These are phyloP conservation scores for Diabrotica undecimpunctata DNA, from an alignment of 1,140 invertebrate genomes.

Conservation along the genomic window DNA sequence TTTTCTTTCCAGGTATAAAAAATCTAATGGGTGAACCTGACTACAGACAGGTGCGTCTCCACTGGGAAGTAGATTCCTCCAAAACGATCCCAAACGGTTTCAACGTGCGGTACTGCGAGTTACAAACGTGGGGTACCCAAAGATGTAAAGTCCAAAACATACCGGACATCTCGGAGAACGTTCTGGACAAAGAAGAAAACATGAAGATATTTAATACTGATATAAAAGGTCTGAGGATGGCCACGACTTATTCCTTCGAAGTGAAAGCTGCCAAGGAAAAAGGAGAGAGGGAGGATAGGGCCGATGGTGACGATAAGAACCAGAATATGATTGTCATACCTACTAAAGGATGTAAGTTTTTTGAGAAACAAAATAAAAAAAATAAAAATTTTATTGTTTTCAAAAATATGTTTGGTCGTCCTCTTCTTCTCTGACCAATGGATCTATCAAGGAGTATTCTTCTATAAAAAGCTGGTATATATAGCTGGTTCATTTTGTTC, in stretches of 20 bases:
- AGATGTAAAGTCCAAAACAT: constrained; percentile 60
- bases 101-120: constrained; percentile 68
- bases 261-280: constrained; percentile 53
- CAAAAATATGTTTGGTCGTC: neutral
- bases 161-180: constrained; percentile 20
- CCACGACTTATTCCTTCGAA: constrained; percentile 74
- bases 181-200: constrained; percentile 36
- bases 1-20: constrained; percentile 54
- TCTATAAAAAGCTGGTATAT: no score
- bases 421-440: no score
- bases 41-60: constrained; percentile 65
- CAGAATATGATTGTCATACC: constrained; percentile 61
- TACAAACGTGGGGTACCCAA: constrained; percentile 71
- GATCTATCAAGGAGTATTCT: no score
- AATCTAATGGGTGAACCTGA: constrained; percentile 68
- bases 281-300: constrained; percentile 42
- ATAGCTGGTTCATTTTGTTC: no score
- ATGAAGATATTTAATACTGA: constrained; percentile 51
- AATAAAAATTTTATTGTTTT: neutral
- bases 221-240: constrained; percentile 65
- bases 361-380: neutral
- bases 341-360: constrained; percentile 74
- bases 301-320: constrained; percentile 40
- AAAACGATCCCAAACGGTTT: constrained; percentile 50
- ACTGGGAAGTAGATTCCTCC: constrained; percentile 54